These are phyloP conservation scores for Listronotus bonariensis DNA, from an alignment of 1,140 invertebrate species.

Conservation along the genomic window DNA sequence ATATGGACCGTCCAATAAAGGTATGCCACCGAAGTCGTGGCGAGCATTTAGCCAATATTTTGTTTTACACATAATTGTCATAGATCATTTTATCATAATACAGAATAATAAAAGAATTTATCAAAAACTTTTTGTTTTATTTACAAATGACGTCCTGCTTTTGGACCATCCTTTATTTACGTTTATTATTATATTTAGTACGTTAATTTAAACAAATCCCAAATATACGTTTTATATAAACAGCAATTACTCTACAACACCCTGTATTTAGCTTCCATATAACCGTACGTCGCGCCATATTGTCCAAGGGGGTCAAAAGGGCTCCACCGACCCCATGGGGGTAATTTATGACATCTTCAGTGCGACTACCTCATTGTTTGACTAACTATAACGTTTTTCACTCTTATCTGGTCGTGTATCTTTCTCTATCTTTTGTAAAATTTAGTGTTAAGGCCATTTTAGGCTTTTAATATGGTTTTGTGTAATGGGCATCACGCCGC, in stretches of 20 bases:
- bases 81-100: no score
- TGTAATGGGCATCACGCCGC: conserved; percentile 13
- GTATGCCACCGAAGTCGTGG: no score
- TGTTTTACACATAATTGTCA: no score
- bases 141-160: no score
- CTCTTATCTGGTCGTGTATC: conserved; percentile 54
- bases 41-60: no score
- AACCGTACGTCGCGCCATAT: conserved; percentile 27
- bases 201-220: no score
- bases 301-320: conserved; percentile 42
- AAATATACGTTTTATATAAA: no score
- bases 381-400: conserved; percentile 55
- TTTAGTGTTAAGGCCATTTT: conserved; percentile 54
- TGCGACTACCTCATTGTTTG: conserved; percentile 55
- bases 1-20: no score
- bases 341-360: conserved; percentile 53
- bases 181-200: no score
- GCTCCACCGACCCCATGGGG: conserved; percentile 37
- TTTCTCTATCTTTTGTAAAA: conserved; percentile 51
- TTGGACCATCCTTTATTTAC: no score
- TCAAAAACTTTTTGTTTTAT: no score
- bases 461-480: conserved; percentile 44
- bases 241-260: not conserved
- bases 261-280: conserved; percentile 13
- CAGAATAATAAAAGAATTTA: no score